Evolutionary conservation across 2,888 invertebrate genomes (phyloP), one percentile per base, ranked within the genome.

Genomic region (Tenthredo livida): DNA sequence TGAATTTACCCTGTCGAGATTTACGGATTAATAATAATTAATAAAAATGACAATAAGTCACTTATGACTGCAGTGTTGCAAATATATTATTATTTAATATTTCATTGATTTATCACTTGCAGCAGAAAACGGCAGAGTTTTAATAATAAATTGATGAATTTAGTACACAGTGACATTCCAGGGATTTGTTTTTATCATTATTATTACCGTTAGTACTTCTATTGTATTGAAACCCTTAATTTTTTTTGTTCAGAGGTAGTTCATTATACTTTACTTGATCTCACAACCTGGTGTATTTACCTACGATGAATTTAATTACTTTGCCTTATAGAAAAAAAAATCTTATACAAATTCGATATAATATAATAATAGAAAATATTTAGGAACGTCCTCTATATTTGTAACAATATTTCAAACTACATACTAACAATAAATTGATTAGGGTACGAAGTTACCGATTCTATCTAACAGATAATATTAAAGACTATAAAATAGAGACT

Each of bases 301-400:
- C 12, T 77, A 67, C 47, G 25, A 77, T 77, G 29, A 77, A 50
- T 77, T 9, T 54, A 50, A 47, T 77, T 40, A 54, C 50, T 29
- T 77, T 77, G 33, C 29, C 15, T 77, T 50, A 33, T 21, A 43
- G 43, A 43, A 17, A 37, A 37, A 37, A 37, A 37, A 43, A 40
- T 43, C 40, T 40, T 21, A n/a, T 43, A 43, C 12, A n/a, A 40
- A 73, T 43, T 25, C 33, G 33, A 77, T 77, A 15, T 72, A 50
- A 77, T 77, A 15, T 72, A 50, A 25, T 72, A 50, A 29, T 50
- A 50, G 50, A 77, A 50, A 77, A 54, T 50, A 77, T 77, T 77
- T 54, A 77, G 77, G 77, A 77, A 77, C 77, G 33, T 77, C 50
- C 77, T 77, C 25, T 77, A 15, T 54, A 15, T 54, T 54, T 77